Conservation (phyloP, 1,140 invertebrate genomes). For the Nephotettix cincticeps region DNA sequence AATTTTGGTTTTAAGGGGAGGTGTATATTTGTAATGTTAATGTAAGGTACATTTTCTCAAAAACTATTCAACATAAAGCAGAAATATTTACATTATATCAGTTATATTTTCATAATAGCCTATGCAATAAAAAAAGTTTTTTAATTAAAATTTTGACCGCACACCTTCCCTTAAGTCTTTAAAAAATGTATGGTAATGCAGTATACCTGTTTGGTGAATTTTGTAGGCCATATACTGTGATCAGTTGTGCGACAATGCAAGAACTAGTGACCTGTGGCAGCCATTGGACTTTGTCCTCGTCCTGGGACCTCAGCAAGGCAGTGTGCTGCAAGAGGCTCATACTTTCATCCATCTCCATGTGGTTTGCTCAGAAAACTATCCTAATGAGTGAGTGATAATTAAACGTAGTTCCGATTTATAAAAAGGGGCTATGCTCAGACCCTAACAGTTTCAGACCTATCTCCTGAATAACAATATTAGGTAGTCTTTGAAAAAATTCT, state of each 20-base stretch:
- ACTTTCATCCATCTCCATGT: constrained; percentile 67
- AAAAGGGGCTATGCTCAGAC: no score
- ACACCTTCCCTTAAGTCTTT: not conserved
- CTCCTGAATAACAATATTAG: no score
- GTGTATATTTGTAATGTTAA: no score
- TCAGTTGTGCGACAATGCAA: constrained; percentile 59
- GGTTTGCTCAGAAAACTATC: constrained; percentile 66
- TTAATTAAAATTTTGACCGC: not conserved
- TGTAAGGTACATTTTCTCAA: no score
- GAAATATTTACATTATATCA: no score
- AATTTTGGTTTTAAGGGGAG: no score
- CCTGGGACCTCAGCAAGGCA: constrained; percentile 66
- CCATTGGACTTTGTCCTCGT: constrained; percentile 66
- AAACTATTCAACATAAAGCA: no score
- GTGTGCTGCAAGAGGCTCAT: constrained; percentile 58
- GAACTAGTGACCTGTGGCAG: constrained; percentile 56
- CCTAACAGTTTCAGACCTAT: no score
- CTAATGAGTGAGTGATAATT: constrained; percentile 70
- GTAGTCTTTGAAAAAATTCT: no score
- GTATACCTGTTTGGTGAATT: not conserved
- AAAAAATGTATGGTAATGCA: not conserved
- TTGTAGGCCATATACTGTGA: constrained; percentile 63
- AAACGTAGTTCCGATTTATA: no score
- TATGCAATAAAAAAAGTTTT: no score
- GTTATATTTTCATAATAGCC: no score